Evolutionary conservation across 2,113 vertebrate species (phyloP).

Genomic region (Nothobranchius furzeri): DNA sequence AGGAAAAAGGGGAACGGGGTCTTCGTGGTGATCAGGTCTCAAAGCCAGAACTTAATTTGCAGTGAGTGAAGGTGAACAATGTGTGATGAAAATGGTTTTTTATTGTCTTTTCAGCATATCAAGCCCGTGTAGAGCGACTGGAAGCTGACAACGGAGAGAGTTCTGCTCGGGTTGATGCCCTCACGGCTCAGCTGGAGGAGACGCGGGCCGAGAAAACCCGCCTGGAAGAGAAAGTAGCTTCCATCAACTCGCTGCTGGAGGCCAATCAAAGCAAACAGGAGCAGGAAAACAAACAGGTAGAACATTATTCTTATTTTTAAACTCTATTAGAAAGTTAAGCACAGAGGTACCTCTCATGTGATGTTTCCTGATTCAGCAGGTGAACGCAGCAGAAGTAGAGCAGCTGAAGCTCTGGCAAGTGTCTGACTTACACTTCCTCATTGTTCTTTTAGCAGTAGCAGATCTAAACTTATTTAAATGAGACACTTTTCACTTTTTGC

Average conservation of each 20-base stretch:
- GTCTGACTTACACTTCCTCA: neutral
- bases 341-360: neutral
- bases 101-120: conserved; percentile 78
- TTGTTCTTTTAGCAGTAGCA: neutral
- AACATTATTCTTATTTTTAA: neutral
- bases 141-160: conserved; percentile 81
- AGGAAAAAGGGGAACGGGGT: conserved; percentile 16
- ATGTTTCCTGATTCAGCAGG: conserved; percentile 25
- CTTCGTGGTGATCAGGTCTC: conserved; percentile 1
- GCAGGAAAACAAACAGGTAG: conserved; percentile 79
- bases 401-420: conserved; percentile 82
- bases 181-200: conserved; percentile 81
- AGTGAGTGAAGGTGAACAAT: neutral
- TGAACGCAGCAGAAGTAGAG: conserved; percentile 74
- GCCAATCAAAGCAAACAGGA: conserved; percentile 78
- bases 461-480: neutral
- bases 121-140: conserved; percentile 74
- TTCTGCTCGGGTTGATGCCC: conserved; percentile 76
- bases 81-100: neutral
- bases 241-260: conserved; percentile 87
- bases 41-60: neutral
- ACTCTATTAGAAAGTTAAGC: neutral
- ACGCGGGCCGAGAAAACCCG: conserved; percentile 79
- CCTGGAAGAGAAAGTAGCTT: conserved; percentile 83
- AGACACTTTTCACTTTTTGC: neutral